phyloP scores from a whole-genome alignment of 1,140 invertebrate genomes.

The Aricia agestis region DNA sequence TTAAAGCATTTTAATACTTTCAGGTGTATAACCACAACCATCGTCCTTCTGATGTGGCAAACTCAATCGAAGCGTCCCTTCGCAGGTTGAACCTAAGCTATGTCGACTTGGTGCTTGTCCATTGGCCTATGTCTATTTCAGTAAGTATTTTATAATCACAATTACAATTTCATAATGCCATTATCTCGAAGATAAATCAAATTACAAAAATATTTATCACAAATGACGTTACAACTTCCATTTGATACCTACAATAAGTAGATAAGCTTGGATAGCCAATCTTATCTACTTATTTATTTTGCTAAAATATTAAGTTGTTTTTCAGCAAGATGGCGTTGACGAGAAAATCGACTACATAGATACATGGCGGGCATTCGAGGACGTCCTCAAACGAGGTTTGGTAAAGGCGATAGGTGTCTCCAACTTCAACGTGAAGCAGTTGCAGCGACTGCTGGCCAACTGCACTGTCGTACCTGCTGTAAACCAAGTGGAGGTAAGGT shows the following conservation, averaged over 20 bases:
- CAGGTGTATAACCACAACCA: constrained; percentile 70
- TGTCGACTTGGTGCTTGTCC: constrained; percentile 87
- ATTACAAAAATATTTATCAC: too few relatives aligned
- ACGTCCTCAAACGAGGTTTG: constrained; percentile 81
- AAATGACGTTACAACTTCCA: too few relatives aligned
- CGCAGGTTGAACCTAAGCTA: constrained; percentile 83
- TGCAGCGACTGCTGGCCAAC: constrained; percentile 81
- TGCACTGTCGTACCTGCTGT: constrained; percentile 83
- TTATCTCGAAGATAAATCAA: too few relatives aligned
- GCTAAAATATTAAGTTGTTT: background rate
- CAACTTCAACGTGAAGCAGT: constrained; percentile 90
- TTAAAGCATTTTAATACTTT: constrained; percentile 16
- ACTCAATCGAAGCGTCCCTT: constrained; percentile 78
- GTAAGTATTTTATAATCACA: constrained; percentile 67
- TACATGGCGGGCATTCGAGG: constrained; percentile 86
- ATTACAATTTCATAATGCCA: too few relatives aligned
- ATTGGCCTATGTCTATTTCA: constrained; percentile 89
- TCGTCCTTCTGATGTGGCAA: constrained; percentile 54
- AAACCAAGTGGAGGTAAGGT: constrained; percentile 84
- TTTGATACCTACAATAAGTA: too few relatives aligned
- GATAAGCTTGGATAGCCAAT: too few relatives aligned
- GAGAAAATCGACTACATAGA: constrained; percentile 64
- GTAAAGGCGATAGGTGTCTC: constrained; percentile 89
- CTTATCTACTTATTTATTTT: background rate
- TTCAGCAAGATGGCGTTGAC: constrained; percentile 52